Percentiles rank a stretch among this genome's conserved stretches.
These are phyloP conservation scores for Erynnis tages DNA, from an alignment of 2,888 invertebrate species.

Conservation along the genomic window DNA sequence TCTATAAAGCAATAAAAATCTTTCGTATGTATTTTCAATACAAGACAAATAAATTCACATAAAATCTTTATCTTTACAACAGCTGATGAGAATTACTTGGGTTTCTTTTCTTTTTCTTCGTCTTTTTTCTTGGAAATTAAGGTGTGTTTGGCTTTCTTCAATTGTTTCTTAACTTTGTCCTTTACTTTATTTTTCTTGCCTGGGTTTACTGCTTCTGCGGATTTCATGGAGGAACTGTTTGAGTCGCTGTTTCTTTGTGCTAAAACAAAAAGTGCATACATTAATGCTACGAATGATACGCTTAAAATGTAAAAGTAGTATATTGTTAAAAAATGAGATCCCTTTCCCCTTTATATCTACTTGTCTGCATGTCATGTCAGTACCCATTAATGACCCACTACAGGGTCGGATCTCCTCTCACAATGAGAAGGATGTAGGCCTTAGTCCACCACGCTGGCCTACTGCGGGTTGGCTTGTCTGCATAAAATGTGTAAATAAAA, in stretches of 20 bases:
- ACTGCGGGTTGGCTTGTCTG: no score
- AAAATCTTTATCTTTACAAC: no score
- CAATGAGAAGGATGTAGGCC: no score
- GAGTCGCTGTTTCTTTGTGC: conserved; percentile 74
- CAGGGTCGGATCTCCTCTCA: no score
- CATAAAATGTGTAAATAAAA: no score
- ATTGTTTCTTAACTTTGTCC: conserved; percentile 74
- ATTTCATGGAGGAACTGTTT: conserved; percentile 69
- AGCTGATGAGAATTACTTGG: conserved; percentile 46
- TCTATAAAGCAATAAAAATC: conserved; percentile 23
- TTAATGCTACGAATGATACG: neutral
- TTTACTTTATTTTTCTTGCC: conserved; percentile 75
- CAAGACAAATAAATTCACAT: no score
- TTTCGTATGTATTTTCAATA: conserved; percentile 1
- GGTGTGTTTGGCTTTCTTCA: conserved; percentile 72
- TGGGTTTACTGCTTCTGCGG: conserved; percentile 56
- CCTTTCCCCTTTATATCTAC: no score
- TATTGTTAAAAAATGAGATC: no score
- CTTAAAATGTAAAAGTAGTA: no score
- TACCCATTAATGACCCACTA: no score
- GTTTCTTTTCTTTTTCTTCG: conserved; percentile 62
- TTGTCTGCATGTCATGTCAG: no score
- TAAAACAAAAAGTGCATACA: conserved; percentile 40
- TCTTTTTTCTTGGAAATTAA: conserved; percentile 71
- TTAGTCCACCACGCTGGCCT: no score